phyloP scores from a whole-genome alignment of 2,113 vertebrate species.

The Abramis brama region DNA sequence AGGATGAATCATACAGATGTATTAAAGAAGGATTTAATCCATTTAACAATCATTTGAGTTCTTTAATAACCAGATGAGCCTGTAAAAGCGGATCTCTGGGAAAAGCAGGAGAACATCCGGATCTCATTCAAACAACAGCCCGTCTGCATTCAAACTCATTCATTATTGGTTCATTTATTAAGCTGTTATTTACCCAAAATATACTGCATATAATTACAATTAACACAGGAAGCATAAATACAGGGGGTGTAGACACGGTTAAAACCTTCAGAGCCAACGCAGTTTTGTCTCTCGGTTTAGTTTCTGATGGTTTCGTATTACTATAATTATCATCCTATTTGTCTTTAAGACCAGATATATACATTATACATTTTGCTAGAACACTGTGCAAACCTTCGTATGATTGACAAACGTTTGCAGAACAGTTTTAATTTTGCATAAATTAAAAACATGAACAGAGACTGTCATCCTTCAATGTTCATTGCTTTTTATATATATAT shows the following conservation, averaged over 20 bases:
- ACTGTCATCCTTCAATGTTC: slow-evolving; percentile 9
- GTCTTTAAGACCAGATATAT: slow-evolving; percentile 53
- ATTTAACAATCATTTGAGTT: neutral
- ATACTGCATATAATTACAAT: slow-evolving; percentile 58
- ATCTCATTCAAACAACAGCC: neutral
- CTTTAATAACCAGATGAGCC: neutral
- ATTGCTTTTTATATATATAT: neutral
- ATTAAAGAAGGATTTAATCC: neutral
- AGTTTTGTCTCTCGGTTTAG: neutral
- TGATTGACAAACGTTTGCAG: slow-evolving; percentile 52
- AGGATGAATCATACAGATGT: neutral
- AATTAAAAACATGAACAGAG: slow-evolving; percentile 48
- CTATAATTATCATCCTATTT: slow-evolving; percentile 33
- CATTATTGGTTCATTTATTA: slow-evolving; percentile 56
- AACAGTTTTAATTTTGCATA: slow-evolving; percentile 53
- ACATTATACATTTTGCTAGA: slow-evolving; percentile 43
- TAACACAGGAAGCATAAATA: slow-evolving; percentile 45
- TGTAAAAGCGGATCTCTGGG: neutral
- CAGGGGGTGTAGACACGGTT: slow-evolving; percentile 30
- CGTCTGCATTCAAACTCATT: slow-evolving; percentile 1
- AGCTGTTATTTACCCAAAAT: slow-evolving; percentile 57
- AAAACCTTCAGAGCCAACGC: neutral
- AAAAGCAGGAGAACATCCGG: neutral
- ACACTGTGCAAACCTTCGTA: slow-evolving; percentile 55
- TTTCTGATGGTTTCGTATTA: neutral